phyloP scores from a whole-genome alignment of 2,113 vertebrate species.

The Chlamydotis undulata region DNA sequence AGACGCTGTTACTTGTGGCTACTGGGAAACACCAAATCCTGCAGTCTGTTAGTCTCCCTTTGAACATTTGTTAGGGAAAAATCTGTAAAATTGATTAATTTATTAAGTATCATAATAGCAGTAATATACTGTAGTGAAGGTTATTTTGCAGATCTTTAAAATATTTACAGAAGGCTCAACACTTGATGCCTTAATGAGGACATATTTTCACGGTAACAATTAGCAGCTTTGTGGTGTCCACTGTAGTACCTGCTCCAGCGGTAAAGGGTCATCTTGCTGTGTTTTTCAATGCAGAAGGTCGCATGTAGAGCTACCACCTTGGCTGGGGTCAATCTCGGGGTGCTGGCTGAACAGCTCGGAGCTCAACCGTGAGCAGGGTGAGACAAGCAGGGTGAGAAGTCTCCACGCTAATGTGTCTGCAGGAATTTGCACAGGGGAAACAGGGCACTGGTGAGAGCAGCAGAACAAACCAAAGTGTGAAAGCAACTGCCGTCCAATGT shows the following conservation, averaged over 20 bases:
- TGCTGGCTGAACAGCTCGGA: background rate
- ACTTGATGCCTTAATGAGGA: background rate
- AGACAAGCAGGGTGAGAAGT: background rate
- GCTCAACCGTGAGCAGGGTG: background rate
- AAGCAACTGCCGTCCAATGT: background rate
- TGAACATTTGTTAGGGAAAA: background rate
- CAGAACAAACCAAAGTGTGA: background rate
- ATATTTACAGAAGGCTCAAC: background rate
- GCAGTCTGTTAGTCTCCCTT: background rate
- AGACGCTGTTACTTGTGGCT: background rate
- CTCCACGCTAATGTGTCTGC: background rate
- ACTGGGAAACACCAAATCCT: background rate
- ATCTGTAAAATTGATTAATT: background rate
- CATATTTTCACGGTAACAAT: background rate
- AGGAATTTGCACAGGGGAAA: background rate
- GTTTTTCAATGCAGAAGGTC: background rate
- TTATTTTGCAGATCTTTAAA: conserved; percentile 6
- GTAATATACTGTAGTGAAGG: background rate
- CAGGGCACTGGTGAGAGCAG: background rate
- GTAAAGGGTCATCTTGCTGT: background rate
- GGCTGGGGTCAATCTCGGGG: background rate
- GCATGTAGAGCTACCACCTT: background rate
- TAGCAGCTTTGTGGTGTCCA: background rate
- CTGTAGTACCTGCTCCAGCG: background rate
- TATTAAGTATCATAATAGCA: background rate